These are phyloP conservation scores for Drosophila bocqueti DNA, from an alignment of 1,140 invertebrate genomes.

Conservation along the genomic window DNA sequence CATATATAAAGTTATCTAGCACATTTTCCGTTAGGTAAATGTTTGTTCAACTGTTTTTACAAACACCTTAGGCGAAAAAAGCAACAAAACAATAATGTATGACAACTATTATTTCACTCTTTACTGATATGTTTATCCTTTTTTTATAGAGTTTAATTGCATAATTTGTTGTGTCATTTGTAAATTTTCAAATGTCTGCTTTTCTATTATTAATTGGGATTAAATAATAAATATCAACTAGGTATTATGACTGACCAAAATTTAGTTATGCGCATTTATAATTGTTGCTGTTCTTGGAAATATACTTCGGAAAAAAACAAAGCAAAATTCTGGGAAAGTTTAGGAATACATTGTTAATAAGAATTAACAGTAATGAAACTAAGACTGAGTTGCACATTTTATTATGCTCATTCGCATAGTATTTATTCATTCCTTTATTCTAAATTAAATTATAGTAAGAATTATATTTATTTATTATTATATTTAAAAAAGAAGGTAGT, in stretches of 20 bases:
- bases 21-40: not conserved
- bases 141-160: conserved; percentile 4
- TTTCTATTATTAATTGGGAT: not conserved
- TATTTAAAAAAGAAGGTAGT: not conserved
- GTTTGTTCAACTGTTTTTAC: not conserved
- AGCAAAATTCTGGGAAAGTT: no score
- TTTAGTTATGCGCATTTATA: no score
- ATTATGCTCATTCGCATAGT: not conserved
- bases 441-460: not conserved
- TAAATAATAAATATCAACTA: no score
- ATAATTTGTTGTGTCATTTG: not conserved
- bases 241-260: not conserved
- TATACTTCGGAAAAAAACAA: no score
- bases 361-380: not conserved
- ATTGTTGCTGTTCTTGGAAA: no score
- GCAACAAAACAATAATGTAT: conserved; percentile 1
- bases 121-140: not conserved
- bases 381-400: not conserved
- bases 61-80: not conserved
- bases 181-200: not conserved
- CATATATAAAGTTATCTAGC: not conserved
- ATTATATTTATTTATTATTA: not conserved
- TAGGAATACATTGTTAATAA: no score
- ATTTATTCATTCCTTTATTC: not conserved
- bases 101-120: conserved; percentile 1